Evolutionary conservation across 2,797 vertebrate genomes (phyloP).

Genomic region (Mormyrus hasselquistii): DNA sequence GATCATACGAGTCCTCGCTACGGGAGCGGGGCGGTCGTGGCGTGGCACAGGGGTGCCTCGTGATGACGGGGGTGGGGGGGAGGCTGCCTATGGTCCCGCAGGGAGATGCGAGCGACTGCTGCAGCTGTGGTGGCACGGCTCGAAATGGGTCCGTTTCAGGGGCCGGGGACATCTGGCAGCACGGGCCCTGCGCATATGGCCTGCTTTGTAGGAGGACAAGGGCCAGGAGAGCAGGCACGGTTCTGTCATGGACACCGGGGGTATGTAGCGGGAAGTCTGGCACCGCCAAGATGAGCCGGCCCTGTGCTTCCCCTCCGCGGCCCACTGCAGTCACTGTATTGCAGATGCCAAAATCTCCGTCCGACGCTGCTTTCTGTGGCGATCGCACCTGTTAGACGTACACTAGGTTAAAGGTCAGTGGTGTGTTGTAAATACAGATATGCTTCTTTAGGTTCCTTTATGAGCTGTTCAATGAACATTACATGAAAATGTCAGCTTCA

Average conservation of each 20-base stretch:
- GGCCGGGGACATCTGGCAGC: slow-evolving; percentile 21
- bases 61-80: too few species aligned
- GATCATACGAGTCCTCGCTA: not conserved
- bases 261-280: not conserved
- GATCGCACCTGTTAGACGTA: too few species aligned
- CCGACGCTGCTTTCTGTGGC: too few species aligned
- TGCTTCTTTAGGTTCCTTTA: not conserved
- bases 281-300: not conserved
- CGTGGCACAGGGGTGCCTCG: not conserved
- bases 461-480: not conserved
- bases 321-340: too few species aligned
- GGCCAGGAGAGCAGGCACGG: not conserved
- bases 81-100: not conserved
- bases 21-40: not conserved
- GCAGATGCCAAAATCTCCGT: too few species aligned
- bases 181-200: slow-evolving; percentile 19
- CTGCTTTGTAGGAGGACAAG: slow-evolving; percentile 17
- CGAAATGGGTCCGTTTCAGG: not conserved
- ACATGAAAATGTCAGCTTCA: slow-evolving; percentile 15
- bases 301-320: not conserved
- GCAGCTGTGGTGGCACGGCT: not conserved
- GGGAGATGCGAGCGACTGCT: not conserved
- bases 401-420: too few species aligned
- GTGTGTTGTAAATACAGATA: not conserved
- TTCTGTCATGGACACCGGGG: not conserved